Base-by-base conservation (phyloP, 1,140 invertebrate species). In the Trichonephila inaurata region DNA sequence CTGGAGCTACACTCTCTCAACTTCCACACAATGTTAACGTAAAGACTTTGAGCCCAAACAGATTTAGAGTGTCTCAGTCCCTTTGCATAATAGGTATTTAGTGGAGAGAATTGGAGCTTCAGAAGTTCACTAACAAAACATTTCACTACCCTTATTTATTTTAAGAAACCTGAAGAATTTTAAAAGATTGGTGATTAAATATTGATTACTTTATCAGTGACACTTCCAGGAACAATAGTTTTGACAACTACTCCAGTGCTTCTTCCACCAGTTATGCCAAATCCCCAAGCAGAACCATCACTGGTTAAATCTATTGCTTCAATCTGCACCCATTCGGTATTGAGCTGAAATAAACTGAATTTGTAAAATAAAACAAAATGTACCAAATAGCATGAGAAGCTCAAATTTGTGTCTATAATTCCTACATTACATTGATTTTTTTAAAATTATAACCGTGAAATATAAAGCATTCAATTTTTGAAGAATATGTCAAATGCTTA, bases 231-330 rank as follows among this genome's bases (percentile, higher is more conserved):
- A 40, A 99, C 96, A 86, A 99, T 98, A 89, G 98, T 99, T 96
- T 99, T 99, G 90, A 99, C 98, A 14, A 99, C 98, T 91, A 99
- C 99, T 33, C 98, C 99, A 58, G 98, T 99, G 95, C 98, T 99
- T 90, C 98, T 96, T 12, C 98, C 98, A 88, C 98, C 99, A 94
- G 99, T 98, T 94, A 99, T 98, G 87, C 99, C 99, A 96, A 99
- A 99, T 92, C 99, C 99, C 95, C 99, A 97, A 64, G 98, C 98
- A 95, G 98, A 98, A 62, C 98, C 98, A 97, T 99, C 98, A 96
- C 99, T 99, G 60, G 98, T 97, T 93, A 99, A 96, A 95, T 99
- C 98, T 95, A 99, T 99, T 94, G 98, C 98, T 97, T 99, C 98
- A 95, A 99, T 98, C 96, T 99, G 98, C 44, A 98, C 98, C 98